These are phyloP conservation scores for Characodon lateralis DNA, from an alignment of 2,797 vertebrate genomes.

Conservation along the genomic window DNA sequence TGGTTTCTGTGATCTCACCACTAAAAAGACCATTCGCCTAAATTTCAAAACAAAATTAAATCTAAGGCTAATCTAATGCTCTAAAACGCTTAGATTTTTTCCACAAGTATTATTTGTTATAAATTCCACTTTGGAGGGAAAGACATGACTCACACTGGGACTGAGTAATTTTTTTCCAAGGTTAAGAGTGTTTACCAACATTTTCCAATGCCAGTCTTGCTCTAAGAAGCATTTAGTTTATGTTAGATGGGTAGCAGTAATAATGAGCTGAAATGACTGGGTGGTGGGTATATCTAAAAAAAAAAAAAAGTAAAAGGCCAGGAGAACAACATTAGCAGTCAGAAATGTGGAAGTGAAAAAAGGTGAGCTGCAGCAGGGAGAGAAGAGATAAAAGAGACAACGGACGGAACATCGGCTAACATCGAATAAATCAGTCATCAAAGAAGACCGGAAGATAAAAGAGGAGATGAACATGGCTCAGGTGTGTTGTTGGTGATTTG, in stretches of 20 bases:
- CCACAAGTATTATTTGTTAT: background rate
- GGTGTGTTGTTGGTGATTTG: conserved; percentile 34
- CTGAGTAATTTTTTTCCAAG: background rate
- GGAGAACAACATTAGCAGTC: conserved; percentile 1
- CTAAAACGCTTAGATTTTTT: background rate
- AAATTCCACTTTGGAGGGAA: background rate
- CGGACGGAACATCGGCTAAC: conserved; percentile 14
- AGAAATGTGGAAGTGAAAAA: conserved; percentile 5
- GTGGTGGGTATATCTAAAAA: background rate
- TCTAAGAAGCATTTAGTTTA: background rate
- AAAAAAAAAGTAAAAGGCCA: background rate
- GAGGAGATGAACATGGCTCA: conserved; percentile 29
- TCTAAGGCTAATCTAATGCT: no score
- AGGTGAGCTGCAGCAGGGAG: background rate
- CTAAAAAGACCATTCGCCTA: no score
- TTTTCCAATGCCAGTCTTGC: background rate
- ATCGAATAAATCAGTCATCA: conserved; percentile 33
- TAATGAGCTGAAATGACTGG: background rate
- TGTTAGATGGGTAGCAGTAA: background rate
- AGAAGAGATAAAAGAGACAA: conserved; percentile 31
- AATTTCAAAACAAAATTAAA: no score
- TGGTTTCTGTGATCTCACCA: no score
- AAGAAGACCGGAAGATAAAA: conserved; percentile 42
- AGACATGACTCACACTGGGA: background rate
- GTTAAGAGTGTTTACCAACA: background rate